A percentile compares a stretch with the other conserved stretches of the same genome.
phyloP scores from a whole-genome alignment of 1,140 invertebrate species.

The Polypedilum pembai region DNA sequence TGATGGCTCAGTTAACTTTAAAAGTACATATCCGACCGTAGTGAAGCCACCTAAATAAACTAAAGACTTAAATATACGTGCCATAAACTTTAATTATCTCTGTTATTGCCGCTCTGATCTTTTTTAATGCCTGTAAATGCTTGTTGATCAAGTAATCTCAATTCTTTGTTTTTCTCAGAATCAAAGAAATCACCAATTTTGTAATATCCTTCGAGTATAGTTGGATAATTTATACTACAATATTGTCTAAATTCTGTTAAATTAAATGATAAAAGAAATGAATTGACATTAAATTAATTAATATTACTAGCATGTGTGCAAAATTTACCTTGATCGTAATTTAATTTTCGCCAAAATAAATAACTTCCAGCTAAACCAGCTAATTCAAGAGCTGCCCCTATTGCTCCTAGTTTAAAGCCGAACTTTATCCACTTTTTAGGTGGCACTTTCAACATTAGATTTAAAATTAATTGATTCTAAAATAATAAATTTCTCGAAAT shows the following conservation, averaged over 20 bases:
- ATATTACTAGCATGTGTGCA: not conserved
- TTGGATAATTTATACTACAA: constrained; percentile 52
- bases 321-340: not conserved
- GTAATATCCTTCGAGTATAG: constrained; percentile 53
- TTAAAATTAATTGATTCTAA: not conserved
- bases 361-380: not conserved
- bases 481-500: not conserved
- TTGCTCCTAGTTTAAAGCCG: not conserved
- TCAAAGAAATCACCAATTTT: constrained; percentile 50
- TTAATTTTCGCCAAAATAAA: not conserved
- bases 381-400: not conserved
- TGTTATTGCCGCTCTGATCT: constrained; percentile 35
- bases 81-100: constrained; percentile 44
- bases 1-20: constrained; percentile 48
- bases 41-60: constrained; percentile 50
- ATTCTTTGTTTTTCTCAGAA: constrained; percentile 46
- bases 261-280: not conserved
- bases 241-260: constrained; percentile 52
- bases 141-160: constrained; percentile 48
- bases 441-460: not conserved
- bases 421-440: not conserved
- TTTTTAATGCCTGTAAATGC: constrained; percentile 32
- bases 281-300: not conserved
- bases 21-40: constrained; percentile 49
- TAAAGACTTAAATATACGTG: constrained; percentile 46